A percentile compares a stretch with the other conserved stretches of the same genome.
Evolutionary conservation across 2,888 invertebrate species (phyloP).

Genomic region (Nezara viridula): DNA sequence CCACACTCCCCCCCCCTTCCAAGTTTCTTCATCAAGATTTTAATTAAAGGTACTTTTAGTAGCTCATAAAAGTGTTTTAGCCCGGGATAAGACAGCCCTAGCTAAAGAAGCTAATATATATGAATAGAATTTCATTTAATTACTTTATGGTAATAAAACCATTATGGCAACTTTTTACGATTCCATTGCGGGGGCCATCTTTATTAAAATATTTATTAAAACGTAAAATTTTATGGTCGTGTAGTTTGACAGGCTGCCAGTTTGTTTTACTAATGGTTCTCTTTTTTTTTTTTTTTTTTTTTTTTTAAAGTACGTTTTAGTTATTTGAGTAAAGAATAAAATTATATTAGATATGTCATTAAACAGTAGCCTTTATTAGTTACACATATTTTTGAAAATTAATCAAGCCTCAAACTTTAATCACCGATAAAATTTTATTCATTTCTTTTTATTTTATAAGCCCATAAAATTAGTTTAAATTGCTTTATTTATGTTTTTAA

Average conservation of each 20-base stretch:
- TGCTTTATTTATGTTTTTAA: too few species aligned
- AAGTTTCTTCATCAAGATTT: slow-evolving; percentile 34
- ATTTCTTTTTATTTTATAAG: too few species aligned
- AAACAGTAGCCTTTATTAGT: too few species aligned
- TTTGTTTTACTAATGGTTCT: not conserved
- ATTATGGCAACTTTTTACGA: slow-evolving; percentile 6
- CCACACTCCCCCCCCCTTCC: not conserved
- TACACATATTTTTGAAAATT: too few species aligned
- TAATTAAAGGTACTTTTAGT: slow-evolving; percentile 22
- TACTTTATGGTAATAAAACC: slow-evolving; percentile 31
- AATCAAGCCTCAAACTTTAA: too few species aligned
- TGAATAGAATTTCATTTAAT: slow-evolving; percentile 32
- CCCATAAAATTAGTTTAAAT: too few species aligned
- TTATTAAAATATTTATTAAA: slow-evolving; percentile 41
- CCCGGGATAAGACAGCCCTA: too few species aligned
- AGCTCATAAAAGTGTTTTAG: slow-evolving; percentile 6
- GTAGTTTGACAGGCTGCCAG: too few species aligned
- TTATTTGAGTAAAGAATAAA: too few species aligned
- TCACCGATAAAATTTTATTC: too few species aligned
- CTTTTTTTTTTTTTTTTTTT: not conserved
- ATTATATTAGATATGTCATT: too few species aligned
- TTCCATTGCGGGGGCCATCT: not conserved
- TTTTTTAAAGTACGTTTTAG: too few species aligned
- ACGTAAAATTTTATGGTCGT: not conserved
- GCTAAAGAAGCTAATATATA: slow-evolving; percentile 8